A percentile compares a stretch with the other conserved stretches of the same genome.
Evolutionary conservation across 2,113 vertebrate species (phyloP).

Genomic region (Galeopterus variegatus): DNA sequence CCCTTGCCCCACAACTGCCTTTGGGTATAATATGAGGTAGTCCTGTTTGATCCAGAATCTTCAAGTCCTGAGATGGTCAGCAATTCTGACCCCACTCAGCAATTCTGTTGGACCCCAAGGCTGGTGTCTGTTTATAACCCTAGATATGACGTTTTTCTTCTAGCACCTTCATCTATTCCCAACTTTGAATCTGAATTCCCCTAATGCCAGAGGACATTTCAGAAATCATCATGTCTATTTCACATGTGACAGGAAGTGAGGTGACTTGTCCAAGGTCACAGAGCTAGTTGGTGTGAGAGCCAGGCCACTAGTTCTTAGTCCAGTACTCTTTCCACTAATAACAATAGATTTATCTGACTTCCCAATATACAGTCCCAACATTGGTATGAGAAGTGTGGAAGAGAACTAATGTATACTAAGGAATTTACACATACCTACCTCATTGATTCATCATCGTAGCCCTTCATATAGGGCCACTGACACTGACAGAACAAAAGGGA

Average conservation of each 20-base stretch:
- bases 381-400: neutral
- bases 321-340: neutral
- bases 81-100: neutral
- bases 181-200: neutral
- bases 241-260: neutral
- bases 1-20: neutral
- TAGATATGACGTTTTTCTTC: neutral
- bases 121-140: neutral
- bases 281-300: neutral
- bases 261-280: neutral
- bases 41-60: slow-evolving; percentile 26
- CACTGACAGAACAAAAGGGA: neutral
- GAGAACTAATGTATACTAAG: neutral
- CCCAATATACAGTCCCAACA: neutral
- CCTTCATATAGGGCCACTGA: neutral
- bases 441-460: neutral
- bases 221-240: neutral
- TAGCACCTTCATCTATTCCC: neutral
- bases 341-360: neutral
- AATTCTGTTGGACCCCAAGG: neutral
- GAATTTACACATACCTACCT: neutral
- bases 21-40: neutral
- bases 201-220: neutral
- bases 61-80: neutral
- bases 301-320: neutral